Percentiles rank a stretch among this genome's conserved stretches.
Evolutionary conservation across 1,140 invertebrate species (phyloP).

Genomic region (Pectinophora gossypiella): DNA sequence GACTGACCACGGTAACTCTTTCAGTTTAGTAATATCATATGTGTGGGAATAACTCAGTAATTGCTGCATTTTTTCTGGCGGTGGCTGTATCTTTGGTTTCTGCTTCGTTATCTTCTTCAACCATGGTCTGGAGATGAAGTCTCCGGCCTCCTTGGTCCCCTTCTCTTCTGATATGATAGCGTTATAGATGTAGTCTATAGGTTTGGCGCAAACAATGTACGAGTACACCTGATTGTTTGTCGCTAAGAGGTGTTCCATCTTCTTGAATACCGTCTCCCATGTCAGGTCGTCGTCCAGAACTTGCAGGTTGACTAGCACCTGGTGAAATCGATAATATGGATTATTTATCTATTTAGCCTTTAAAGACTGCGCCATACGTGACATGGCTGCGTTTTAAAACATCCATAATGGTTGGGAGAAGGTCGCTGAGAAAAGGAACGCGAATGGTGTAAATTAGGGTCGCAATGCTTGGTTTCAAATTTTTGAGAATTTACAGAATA

Average conservation of each 20-base stretch:
- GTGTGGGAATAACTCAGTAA: conserved; percentile 37
- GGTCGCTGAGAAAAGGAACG: too few species aligned
- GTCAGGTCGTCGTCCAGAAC: conserved; percentile 38
- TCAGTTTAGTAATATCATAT: conserved; percentile 46
- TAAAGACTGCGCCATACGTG: too few species aligned
- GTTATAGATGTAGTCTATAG: conserved; percentile 60
- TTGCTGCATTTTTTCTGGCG: conserved; percentile 10
- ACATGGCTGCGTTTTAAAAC: too few species aligned
- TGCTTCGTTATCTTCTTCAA: conserved; percentile 13
- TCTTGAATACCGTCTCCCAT: conserved; percentile 43
- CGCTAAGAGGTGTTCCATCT: conserved; percentile 42
- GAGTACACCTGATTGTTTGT: conserved; percentile 43
- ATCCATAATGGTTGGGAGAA: too few species aligned
- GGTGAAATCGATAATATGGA: neutral
- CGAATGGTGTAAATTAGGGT: too few species aligned
- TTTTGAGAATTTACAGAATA: too few species aligned
- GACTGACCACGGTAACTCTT: conserved; percentile 61
- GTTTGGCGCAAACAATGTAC: conserved; percentile 45
- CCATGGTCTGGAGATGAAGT: conserved; percentile 19
- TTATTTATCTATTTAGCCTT: too few species aligned
- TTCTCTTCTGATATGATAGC: conserved; percentile 32
- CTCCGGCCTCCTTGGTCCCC: conserved; percentile 13
- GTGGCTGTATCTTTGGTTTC: conserved; percentile 25
- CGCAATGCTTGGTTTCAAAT: too few species aligned
- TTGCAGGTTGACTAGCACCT: conserved; percentile 61